A percentile compares a stretch with the other conserved stretches of the same genome.
Conservation (phyloP, 2,113 vertebrate species). For the Empidonax alnorum region DNA sequence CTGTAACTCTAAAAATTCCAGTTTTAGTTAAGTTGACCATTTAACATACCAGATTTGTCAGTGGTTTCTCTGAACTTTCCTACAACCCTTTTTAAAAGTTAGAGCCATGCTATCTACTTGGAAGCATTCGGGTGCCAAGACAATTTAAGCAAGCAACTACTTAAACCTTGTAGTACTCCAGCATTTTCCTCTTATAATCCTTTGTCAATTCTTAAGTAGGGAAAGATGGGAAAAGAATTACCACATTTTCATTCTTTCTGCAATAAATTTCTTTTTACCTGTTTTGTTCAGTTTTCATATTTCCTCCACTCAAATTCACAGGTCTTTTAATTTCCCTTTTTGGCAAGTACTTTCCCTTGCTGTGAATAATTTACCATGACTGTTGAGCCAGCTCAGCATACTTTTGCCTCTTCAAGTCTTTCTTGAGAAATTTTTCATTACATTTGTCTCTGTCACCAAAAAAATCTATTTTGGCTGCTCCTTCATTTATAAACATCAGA, state of each 20-base stretch:
- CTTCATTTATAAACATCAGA: not conserved
- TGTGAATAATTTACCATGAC: not conserved
- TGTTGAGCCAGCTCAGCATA: not conserved
- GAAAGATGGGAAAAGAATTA: not conserved
- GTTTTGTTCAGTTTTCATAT: not conserved
- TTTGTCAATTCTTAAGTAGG: accelerated
- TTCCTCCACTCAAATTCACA: not conserved
- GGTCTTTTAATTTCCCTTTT: accelerated
- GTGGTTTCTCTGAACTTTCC: not conserved
- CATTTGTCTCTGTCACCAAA: not conserved
- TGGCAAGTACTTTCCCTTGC: not conserved
- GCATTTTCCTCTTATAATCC: not conserved
- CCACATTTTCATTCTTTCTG: not conserved
- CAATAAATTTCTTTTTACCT: not conserved
- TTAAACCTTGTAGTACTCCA: not conserved
- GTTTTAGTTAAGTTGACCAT: not conserved
- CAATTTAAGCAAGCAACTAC: not conserved
- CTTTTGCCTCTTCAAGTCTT: not conserved
- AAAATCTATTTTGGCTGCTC: not conserved
- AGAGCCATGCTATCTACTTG: not conserved
- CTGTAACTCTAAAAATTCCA: not conserved
- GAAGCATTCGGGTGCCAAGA: not conserved
- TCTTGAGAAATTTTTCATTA: not conserved
- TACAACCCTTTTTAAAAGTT: not conserved
- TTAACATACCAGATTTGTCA: not conserved